A percentile compares a stretch with the other conserved stretches of the same genome.
These are phyloP conservation scores for Nipponacmea schrenckii DNA, from an alignment of 2,888 invertebrate species.

Conservation along the genomic window DNA sequence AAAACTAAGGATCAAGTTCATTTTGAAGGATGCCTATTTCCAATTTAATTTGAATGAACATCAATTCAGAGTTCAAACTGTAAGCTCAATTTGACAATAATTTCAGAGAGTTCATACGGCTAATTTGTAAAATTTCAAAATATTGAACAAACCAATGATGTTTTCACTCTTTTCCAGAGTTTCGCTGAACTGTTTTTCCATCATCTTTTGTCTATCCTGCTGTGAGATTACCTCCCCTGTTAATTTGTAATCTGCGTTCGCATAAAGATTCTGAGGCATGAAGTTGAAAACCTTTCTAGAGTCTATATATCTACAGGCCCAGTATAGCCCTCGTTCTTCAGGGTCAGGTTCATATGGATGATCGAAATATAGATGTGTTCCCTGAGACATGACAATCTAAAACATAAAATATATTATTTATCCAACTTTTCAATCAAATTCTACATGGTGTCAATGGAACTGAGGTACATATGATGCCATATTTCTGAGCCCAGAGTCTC, in stretches of 20 bases:
- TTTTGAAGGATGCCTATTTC: too few species aligned
- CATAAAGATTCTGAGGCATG: slow-evolving; percentile 55
- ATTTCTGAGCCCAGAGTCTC: too few species aligned
- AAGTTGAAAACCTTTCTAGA: slow-evolving; percentile 57
- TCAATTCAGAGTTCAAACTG: too few species aligned
- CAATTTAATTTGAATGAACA: too few species aligned
- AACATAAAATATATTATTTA: slow-evolving; percentile 1
- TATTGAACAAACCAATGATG: slow-evolving; percentile 42
- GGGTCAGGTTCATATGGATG: slow-evolving; percentile 61
- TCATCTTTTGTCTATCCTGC: slow-evolving; percentile 36
- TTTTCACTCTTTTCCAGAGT: slow-evolving; percentile 50
- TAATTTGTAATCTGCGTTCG: slow-evolving; percentile 51
- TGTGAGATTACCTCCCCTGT: slow-evolving; percentile 50
- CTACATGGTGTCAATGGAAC: background rate
- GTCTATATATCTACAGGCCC: slow-evolving; percentile 61
- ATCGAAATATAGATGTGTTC: slow-evolving; percentile 59
- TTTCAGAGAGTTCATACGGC: background rate
- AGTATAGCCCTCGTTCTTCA: slow-evolving; percentile 61
- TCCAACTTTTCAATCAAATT: background rate
- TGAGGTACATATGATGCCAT: too few species aligned
- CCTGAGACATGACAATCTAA: slow-evolving; percentile 59
- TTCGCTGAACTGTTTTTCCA: slow-evolving; percentile 42
- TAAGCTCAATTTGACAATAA: background rate
- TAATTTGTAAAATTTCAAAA: background rate
- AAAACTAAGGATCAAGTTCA: too few species aligned